phyloP scores from a whole-genome alignment of 2,797 vertebrate genomes.

The Hoplostethus mediterraneus region DNA sequence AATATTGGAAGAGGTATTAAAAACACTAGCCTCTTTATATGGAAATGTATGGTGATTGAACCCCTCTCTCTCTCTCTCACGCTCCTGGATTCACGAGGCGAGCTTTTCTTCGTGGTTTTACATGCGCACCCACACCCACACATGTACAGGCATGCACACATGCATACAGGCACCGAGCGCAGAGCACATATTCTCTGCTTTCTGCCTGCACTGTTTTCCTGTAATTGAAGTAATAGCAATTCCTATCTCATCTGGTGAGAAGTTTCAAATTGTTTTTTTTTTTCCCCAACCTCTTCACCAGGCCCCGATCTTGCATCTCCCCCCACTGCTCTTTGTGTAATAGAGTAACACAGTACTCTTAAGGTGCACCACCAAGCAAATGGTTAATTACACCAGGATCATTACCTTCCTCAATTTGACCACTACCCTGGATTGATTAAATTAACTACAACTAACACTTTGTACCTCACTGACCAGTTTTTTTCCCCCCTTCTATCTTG shows the following conservation, averaged over 20 bases:
- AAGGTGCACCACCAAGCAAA: not conserved
- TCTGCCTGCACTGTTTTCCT: slow-evolving; percentile 10
- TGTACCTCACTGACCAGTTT: not conserved
- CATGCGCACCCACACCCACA: slow-evolving; percentile 1
- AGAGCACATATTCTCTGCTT: slow-evolving; percentile 2
- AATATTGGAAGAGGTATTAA: slow-evolving; percentile 56
- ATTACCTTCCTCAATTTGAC: slow-evolving; percentile 17
- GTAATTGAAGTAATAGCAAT: slow-evolving; percentile 20
- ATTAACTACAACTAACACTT: not conserved
- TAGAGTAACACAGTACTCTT: not conserved
- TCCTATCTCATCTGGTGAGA: slow-evolving; percentile 17
- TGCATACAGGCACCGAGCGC: not conserved
- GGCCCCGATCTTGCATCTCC: not conserved
- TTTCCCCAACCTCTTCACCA: not conserved
- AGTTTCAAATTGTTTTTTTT: slow-evolving; percentile 22
- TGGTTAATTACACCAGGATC: not conserved
- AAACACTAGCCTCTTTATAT: slow-evolving; percentile 62
- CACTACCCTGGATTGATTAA: slow-evolving; percentile 10
- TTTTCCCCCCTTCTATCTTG: not conserved
- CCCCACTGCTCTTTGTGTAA: slow-evolving; percentile 12
- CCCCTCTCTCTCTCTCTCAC: slow-evolving; percentile 29
- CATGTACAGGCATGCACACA: slow-evolving; percentile 16
- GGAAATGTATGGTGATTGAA: slow-evolving; percentile 75
- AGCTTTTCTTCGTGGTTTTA: slow-evolving; percentile 52
- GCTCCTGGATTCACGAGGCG: slow-evolving; percentile 38